Conservation (phyloP, 2,113 vertebrate species). For the Xenopus tropicalis region UCB_Xtro_10.0 CM004443.2:111843501-111844000, state of each 20-base stretch:
- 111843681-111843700: conserved; percentile 11
- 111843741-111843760: background rate
- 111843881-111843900: too few species aligned
- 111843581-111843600: too few species aligned
- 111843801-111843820: background rate
- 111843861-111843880: too few species aligned
- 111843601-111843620: too few species aligned
- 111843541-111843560: too few species aligned
- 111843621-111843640: too few species aligned
- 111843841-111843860: background rate
- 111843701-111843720: background rate
- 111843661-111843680: background rate
- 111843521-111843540: conserved; percentile 19
- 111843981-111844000: conserved; percentile 1
- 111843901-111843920: too few species aligned
- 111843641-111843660: background rate
- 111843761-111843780: background rate
- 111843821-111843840: background rate
- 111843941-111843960: conserved; percentile 1
- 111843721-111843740: conserved; percentile 9
- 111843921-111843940: background rate
- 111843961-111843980: background rate
- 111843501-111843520: conserved; percentile 27
- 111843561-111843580: too few species aligned
- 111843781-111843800: background rate